Conservation (phyloP, 2,113 vertebrate genomes). For the Anser brachyrhynchus region DNA sequence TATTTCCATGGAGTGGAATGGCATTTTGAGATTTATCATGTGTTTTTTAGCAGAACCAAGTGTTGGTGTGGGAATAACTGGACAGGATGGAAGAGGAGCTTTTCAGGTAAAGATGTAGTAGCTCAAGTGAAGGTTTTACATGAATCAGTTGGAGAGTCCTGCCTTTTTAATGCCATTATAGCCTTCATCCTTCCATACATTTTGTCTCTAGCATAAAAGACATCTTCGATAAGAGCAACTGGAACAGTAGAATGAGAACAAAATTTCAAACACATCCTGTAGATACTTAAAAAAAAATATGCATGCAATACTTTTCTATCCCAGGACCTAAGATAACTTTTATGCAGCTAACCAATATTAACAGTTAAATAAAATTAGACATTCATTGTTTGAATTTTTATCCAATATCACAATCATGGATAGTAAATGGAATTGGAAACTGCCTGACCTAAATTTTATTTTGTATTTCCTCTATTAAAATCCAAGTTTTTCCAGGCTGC, state of each 20-base stretch:
- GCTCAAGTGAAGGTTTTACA: neutral
- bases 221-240: neutral
- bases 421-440: neutral
- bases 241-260: neutral
- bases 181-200: neutral
- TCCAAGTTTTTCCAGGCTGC: neutral
- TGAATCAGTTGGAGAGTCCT: neutral
- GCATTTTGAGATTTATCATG: slow-evolving; percentile 17
- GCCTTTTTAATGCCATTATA: neutral
- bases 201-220: neutral
- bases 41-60: neutral
- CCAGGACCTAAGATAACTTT: neutral
- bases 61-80: neutral
- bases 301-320: neutral
- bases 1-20: neutral
- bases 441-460: neutral
- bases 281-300: neutral
- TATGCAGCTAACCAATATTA: neutral
- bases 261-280: neutral
- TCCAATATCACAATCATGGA: neutral
- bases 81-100: neutral
- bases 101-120: neutral
- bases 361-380: neutral
- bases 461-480: neutral
- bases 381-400: neutral